phyloP scores from a whole-genome alignment of 2,797 vertebrate species.

The Clarias platycephalus region DNA sequence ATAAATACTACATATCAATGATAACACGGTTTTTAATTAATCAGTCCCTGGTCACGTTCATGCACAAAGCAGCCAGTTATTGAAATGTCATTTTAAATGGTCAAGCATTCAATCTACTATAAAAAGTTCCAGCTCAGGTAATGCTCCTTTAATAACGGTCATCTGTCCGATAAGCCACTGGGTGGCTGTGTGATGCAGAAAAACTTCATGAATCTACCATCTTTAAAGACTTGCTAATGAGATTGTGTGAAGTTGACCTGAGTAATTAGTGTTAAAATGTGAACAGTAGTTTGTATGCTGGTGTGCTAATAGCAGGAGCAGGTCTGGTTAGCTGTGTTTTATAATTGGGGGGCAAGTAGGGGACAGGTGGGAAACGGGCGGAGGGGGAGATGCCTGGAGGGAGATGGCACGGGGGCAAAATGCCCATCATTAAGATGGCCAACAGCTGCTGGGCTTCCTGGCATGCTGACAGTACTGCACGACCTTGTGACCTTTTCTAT shows the following conservation, averaged over 20 bases:
- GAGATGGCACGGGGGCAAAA: constrained; percentile 47
- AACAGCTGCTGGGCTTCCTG: constrained; percentile 63
- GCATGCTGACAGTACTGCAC: constrained; percentile 61
- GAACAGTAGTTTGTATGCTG: constrained; percentile 37
- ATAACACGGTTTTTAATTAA: background rate
- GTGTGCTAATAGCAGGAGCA: constrained; percentile 50
- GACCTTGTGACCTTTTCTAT: constrained; percentile 58
- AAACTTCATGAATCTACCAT: constrained; percentile 32
- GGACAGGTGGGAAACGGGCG: constrained; percentile 39
- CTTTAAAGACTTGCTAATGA: constrained; percentile 48
- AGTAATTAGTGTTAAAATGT: constrained; percentile 52
- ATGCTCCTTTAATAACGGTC: background rate
- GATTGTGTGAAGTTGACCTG: constrained; percentile 43
- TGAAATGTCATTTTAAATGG: background rate
- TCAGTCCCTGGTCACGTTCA: background rate
- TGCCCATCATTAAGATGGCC: constrained; percentile 64
- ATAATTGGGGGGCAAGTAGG: constrained; percentile 32
- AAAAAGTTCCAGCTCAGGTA: background rate
- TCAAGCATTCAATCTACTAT: background rate
- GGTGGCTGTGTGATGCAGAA: background rate
- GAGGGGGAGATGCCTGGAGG: constrained; percentile 48
- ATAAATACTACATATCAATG: background rate
- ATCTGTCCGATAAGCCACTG: constrained; percentile 17
- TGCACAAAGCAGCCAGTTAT: background rate
- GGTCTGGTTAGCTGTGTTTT: constrained; percentile 57